A percentile compares a stretch with the other conserved stretches of the same genome.
phyloP scores from a whole-genome alignment of 2,888 invertebrate species.

The Stegophylla sp. region DNA sequence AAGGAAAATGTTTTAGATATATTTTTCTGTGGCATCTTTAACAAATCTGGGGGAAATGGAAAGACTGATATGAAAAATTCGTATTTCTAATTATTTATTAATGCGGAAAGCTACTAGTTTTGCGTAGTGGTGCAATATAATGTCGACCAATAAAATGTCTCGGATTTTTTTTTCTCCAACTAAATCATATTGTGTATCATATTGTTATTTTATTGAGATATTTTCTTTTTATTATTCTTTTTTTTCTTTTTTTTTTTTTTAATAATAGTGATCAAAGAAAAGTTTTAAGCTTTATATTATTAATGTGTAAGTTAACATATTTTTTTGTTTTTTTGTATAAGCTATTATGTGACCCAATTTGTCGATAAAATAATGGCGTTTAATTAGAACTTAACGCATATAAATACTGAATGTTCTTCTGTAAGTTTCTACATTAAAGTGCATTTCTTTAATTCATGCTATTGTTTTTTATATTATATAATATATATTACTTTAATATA shows the following conservation, averaged over 20 bases:
- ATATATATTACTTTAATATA: conserved; percentile 2
- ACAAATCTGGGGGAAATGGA: conserved; percentile 59
- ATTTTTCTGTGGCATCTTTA: conserved; percentile 59
- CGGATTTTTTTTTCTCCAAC: conserved; percentile 58
- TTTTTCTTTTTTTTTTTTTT: conserved; percentile 47
- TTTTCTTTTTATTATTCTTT: conserved; percentile 62
- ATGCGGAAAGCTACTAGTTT: conserved; percentile 58
- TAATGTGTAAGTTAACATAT: conserved; percentile 58
- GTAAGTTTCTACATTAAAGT: conserved; percentile 83
- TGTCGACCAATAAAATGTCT: conserved; percentile 59
- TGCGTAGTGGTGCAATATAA: conserved; percentile 59
- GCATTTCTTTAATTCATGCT: conserved; percentile 84
- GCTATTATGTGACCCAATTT: conserved; percentile 59
- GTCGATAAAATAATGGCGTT: conserved; percentile 58
- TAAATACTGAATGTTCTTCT: conserved; percentile 72
- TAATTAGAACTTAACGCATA: conserved; percentile 51
- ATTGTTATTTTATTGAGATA: conserved; percentile 59
- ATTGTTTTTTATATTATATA: conserved; percentile 44
- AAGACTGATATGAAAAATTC: conserved; percentile 59
- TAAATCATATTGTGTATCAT: conserved; percentile 59
- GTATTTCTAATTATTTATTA: conserved; percentile 57
- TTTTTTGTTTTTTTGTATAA: conserved; percentile 55
- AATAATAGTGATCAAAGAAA: conserved; percentile 57
- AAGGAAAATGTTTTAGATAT: conserved; percentile 57
- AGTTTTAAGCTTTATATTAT: conserved; percentile 58